phyloP scores from a whole-genome alignment of 2,888 invertebrate species.

The Cephus pygmeus region DNA sequence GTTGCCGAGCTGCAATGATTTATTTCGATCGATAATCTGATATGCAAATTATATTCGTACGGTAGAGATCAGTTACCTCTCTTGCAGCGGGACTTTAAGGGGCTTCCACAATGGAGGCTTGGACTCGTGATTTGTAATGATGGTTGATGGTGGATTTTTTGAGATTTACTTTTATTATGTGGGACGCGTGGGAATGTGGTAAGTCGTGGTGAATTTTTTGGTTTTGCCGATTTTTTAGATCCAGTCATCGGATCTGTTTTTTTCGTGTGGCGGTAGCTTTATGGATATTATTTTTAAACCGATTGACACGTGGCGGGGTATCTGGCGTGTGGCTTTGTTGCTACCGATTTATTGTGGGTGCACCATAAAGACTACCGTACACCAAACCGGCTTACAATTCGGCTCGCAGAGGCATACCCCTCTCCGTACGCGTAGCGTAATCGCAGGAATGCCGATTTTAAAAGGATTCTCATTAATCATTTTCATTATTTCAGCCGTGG shows the following conservation, averaged over 20 bases:
- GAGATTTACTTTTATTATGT: not conserved
- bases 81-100: constrained; percentile 32
- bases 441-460: constrained; percentile 25
- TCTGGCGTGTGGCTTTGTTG: not conserved
- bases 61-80: constrained; percentile 45
- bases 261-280: not conserved
- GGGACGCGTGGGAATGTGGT: not conserved
- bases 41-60: constrained; percentile 50
- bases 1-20: constrained; percentile 45
- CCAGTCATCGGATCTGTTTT: too few relatives aligned
- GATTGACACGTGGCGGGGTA: not conserved
- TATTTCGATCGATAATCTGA: constrained; percentile 50
- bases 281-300: not conserved
- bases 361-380: not conserved
- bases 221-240: too few relatives aligned
- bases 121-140: not conserved
- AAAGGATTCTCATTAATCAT: constrained; percentile 36
- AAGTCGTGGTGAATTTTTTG: not conserved
- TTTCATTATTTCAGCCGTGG: constrained; percentile 22
- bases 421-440: not conserved
- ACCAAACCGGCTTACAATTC: not conserved
- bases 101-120: constrained; percentile 19
- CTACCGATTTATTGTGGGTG: not conserved
- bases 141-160: not conserved
- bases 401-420: not conserved